Percentiles rank a stretch among this genome's conserved stretches.
Conservation (phyloP, 2,113 vertebrate species). For the Stercorarius parasiticus region DNA sequence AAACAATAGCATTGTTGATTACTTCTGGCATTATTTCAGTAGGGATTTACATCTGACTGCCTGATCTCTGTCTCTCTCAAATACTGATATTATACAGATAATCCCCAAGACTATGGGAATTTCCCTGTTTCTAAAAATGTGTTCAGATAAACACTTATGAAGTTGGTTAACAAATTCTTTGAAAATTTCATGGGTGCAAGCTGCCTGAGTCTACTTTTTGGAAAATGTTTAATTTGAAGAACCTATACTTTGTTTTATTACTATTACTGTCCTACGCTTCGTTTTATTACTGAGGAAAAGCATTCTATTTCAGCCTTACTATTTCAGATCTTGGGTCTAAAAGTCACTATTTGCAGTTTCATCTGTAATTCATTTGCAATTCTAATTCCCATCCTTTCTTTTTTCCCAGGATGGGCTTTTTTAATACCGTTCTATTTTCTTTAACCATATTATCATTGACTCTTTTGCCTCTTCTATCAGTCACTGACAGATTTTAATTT, state of each 20-base stretch:
- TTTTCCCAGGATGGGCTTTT: not conserved
- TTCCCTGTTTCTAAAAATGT: not conserved
- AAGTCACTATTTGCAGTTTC: not conserved
- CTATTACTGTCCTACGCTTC: not conserved
- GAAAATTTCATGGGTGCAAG: not conserved
- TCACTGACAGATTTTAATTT: constrained; percentile 1
- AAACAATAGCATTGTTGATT: not conserved
- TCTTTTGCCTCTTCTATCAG: not conserved
- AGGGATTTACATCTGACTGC: not conserved
- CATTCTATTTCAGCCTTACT: not conserved
- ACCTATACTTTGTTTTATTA: not conserved
- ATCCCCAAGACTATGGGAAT: not conserved
- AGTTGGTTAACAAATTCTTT: not conserved
- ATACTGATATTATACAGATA: not conserved
- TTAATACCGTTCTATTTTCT: not conserved
- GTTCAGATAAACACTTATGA: not conserved
- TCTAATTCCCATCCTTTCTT: not conserved
- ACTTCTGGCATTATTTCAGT: not conserved
- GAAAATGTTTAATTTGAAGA: not conserved
- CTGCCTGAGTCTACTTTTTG: not conserved
- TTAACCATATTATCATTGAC: not conserved
- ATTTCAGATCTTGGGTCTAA: not conserved
- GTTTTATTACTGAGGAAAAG: not conserved
- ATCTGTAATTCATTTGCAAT: not conserved
- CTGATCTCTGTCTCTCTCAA: not conserved